These are phyloP conservation scores for Toxotes chatareus DNA, from an alignment of 2,113 vertebrate species.

Conservation along the genomic window DNA sequence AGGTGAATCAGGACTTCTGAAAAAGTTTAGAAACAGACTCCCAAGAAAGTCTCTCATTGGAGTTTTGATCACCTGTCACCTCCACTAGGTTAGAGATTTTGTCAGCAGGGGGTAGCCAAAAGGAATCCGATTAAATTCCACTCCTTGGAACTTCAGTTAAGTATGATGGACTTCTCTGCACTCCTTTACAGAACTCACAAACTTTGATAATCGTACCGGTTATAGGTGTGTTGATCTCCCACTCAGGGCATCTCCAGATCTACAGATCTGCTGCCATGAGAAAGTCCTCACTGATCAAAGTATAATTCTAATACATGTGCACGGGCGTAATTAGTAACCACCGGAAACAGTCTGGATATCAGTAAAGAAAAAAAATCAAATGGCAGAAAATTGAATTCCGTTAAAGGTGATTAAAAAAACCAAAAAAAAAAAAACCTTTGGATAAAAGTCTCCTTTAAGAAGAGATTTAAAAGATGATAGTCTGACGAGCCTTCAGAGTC, in stretches of 20 bases:
- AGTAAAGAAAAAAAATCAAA: neutral
- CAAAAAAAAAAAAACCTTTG: neutral
- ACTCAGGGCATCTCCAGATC: slow-evolving; percentile 19
- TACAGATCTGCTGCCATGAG: slow-evolving; percentile 21
- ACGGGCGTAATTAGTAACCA: neutral
- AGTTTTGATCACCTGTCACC: slow-evolving; percentile 44
- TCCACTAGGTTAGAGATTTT: slow-evolving; percentile 51
- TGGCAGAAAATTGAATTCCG: neutral
- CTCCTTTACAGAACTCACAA: slow-evolving; percentile 5
- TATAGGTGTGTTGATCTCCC: slow-evolving; percentile 1
- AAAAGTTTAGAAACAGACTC: slow-evolving; percentile 3
- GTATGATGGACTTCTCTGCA: slow-evolving; percentile 56
- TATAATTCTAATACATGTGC: neutral
- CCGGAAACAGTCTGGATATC: neutral
- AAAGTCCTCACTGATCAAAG: neutral
- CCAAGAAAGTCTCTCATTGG: neutral
- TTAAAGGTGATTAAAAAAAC: neutral
- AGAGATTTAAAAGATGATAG: slow-evolving; percentile 40
- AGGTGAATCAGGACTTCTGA: neutral
- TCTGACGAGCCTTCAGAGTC: slow-evolving; percentile 7
- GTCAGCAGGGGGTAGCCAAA: slow-evolving; percentile 63
- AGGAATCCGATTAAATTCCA: slow-evolving; percentile 60
- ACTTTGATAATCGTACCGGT: slow-evolving; percentile 28
- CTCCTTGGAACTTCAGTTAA: slow-evolving; percentile 33
- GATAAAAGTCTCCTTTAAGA: slow-evolving; percentile 18